Evolutionary conservation across 2,113 vertebrate genomes (phyloP).

Genomic region (Castor canadensis): DNA sequence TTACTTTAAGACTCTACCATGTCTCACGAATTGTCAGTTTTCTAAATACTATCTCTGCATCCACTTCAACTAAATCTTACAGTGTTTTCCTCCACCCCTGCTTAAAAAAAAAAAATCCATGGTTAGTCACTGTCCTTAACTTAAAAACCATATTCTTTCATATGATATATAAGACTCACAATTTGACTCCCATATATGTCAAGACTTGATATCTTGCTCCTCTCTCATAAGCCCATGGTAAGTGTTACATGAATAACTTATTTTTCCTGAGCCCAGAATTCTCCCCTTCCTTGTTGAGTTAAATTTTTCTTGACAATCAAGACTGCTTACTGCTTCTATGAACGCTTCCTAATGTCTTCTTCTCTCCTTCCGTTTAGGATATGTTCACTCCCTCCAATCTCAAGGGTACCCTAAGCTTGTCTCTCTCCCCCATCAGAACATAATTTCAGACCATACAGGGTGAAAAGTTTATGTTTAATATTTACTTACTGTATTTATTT

Average conservation of each 20-base stretch:
- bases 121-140: background rate
- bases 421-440: background rate
- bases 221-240: background rate
- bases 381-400: background rate
- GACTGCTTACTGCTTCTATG: background rate
- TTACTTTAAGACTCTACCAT: background rate
- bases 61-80: slow-evolving; percentile 1
- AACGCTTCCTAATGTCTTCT: background rate
- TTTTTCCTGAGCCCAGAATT: background rate
- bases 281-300: background rate
- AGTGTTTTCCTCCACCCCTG: background rate
- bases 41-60: background rate
- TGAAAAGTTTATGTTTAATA: slow-evolving; percentile 17
- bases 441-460: background rate
- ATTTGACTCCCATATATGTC: background rate
- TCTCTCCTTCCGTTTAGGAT: background rate
- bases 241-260: background rate
- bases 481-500: slow-evolving; percentile 21
- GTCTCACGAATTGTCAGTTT: background rate
- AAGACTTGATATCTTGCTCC: background rate
- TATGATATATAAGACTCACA: background rate
- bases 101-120: background rate
- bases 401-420: background rate
- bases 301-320: slow-evolving; percentile 28
- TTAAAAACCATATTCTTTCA: background rate